Conservation (phyloP, 2,113 vertebrate genomes). For the Okapia johnstoni region DNA sequence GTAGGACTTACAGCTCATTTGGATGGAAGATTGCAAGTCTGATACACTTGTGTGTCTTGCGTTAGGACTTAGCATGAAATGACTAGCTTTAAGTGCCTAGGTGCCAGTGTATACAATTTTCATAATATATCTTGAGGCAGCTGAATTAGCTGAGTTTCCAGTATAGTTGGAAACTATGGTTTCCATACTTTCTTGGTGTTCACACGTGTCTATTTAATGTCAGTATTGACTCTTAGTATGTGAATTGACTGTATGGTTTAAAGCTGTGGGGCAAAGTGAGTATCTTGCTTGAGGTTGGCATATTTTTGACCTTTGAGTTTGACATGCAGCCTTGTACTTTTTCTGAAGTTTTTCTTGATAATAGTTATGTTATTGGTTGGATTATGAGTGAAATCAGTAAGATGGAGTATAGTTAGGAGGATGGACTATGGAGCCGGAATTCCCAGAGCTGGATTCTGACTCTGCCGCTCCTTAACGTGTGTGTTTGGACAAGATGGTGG, state of each 20-base stretch:
- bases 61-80: not conserved
- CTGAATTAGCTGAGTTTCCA: not conserved
- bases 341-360: not conserved
- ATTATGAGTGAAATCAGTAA: not conserved
- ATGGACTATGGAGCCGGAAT: not conserved
- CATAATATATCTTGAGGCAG: not conserved
- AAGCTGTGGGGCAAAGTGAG: not conserved
- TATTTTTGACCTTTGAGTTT: not conserved
- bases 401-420: not conserved
- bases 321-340: not conserved
- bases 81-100: not conserved
- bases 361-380: not conserved
- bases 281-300: not conserved
- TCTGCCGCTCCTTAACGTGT: not conserved
- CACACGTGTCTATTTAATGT: not conserved
- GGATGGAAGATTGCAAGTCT: not conserved
- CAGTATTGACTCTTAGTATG: not conserved
- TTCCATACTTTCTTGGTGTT: not conserved
- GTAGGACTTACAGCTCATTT: not conserved
- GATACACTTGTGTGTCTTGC: not conserved
- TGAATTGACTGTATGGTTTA: not conserved
- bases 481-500: not conserved
- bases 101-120: not conserved
- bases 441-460: not conserved
- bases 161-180: not conserved